Base-by-base conservation (phyloP, 2,888 invertebrate species). In the Phrixothrix hirtus region DNA sequence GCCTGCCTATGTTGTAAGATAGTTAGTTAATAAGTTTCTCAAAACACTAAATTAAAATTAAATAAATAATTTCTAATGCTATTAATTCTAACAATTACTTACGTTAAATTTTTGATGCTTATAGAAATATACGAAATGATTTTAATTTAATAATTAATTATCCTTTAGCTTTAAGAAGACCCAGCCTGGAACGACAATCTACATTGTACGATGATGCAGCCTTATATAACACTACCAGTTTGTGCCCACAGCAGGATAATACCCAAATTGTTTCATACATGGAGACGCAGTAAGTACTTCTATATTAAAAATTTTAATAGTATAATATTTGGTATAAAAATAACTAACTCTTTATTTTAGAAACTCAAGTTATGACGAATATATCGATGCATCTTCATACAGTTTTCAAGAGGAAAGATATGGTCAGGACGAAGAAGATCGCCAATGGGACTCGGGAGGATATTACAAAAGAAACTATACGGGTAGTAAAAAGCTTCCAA, bases 151-250 rank as follows among this genome's bases (percentile, higher is more conserved):
- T 11, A 7, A 7, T 41, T n/a, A 29, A 21, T 26, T 10, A 26
- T 26, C 25, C 37, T 60, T 26, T 77, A 63, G 75, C 64, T 11
- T 36, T 56, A 27, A 77, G 89, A 68, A 81, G 87, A 70, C 88
- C 88, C 54, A 89, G 89, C 74, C 78, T 91, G 67, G 91, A 90
- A 74, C 81, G 90, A 66, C 91, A 91, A 76, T 85, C 83, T 56
- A 89, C 89, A 31, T 75, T 89, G 64, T 89, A 88, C 67, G 88
- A 89, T 70, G 89, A 90, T 67, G 81, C 85, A 62, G 79, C 79
- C 60, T 81, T 81, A 64, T 85, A 79, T 63, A 80, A 70, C 12
- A 74, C 77, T 52, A 72, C 75, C 48, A 74, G 69, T 52, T 79
- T 74, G 55, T 77, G 76, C 63, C 68, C 69, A 26, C 69, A 68